phyloP scores from a whole-genome alignment of 2,888 invertebrate species.

The Apamea anceps region DNA sequence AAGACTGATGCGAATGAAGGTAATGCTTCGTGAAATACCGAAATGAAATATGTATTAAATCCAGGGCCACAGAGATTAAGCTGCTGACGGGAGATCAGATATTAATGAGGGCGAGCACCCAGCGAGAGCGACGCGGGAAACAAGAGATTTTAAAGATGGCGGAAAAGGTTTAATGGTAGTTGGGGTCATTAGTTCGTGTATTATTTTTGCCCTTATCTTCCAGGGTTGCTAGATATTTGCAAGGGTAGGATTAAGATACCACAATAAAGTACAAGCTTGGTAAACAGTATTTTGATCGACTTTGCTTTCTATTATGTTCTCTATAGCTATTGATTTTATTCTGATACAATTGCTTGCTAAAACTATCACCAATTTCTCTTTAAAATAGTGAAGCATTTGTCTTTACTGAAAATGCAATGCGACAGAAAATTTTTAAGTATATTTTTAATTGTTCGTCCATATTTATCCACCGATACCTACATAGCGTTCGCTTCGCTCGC shows the following conservation, averaged over 20 bases:
- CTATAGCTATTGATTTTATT: too few species aligned
- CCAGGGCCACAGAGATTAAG: conserved; percentile 84
- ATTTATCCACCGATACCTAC: neutral
- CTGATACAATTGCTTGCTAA: too few species aligned
- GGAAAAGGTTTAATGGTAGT: conserved; percentile 25
- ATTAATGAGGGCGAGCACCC: conserved; percentile 74
- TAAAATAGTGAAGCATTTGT: too few species aligned
- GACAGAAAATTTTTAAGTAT: too few species aligned
- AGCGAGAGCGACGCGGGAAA: conserved; percentile 61
- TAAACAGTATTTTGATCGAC: neutral
- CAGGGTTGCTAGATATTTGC: neutral
- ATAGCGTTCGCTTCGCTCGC: conserved; percentile 29
- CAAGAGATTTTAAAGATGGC: conserved; percentile 22
- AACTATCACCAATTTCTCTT: too few species aligned
- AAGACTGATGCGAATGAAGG: conserved; percentile 76
- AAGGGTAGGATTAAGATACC: neutral
- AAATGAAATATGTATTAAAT: conserved; percentile 90
- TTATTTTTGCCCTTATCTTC: conserved; percentile 16
- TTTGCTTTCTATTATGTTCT: too few species aligned
- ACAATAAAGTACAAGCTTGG: neutral
- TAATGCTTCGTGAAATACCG: conserved; percentile 85
- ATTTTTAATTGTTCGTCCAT: neutral
- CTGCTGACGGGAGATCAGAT: conserved; percentile 80
- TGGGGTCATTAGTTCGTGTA: conserved; percentile 15
- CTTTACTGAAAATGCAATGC: too few species aligned